Evolutionary conservation across 2,888 invertebrate species (phyloP).

Genomic region (Oxycera nigricornis): DNA sequence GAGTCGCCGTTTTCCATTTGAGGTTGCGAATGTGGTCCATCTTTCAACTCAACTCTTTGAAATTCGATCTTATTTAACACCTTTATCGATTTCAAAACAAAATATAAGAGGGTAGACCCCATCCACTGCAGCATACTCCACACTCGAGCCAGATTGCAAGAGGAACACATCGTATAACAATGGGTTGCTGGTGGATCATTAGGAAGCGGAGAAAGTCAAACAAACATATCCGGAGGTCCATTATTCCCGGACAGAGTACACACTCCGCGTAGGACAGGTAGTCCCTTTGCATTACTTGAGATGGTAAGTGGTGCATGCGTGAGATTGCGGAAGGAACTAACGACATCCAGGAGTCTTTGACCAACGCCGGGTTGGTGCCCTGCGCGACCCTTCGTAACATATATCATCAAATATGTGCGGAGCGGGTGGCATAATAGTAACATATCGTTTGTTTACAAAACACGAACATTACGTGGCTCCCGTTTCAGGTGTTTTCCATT

Average conservation of each 20-base stretch:
- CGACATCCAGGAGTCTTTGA: background rate
- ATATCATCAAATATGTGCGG: slow-evolving; percentile 26
- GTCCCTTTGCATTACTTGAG: too few relatives aligned
- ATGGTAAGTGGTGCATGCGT: too few relatives aligned
- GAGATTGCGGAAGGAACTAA: background rate
- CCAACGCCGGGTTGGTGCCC: background rate
- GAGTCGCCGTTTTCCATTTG: too few relatives aligned
- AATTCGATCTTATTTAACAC: too few relatives aligned
- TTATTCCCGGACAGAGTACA: too few relatives aligned
- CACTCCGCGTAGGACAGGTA: too few relatives aligned
- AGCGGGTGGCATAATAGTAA: background rate
- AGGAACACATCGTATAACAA: slow-evolving; percentile 10
- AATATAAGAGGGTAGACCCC: background rate
- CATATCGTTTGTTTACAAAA: slow-evolving; percentile 27
- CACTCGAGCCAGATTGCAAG: background rate
- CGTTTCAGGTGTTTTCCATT: slow-evolving; percentile 30
- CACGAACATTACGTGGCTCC: slow-evolving; percentile 5
- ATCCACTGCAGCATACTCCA: too few relatives aligned
- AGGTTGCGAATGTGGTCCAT: too few relatives aligned
- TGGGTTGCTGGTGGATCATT: slow-evolving; percentile 1
- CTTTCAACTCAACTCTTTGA: too few relatives aligned
- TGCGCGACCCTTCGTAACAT: background rate
- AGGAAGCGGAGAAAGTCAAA: slow-evolving; percentile 33
- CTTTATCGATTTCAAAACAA: too few relatives aligned
- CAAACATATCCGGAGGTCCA: slow-evolving; percentile 16